A percentile compares a stretch with the other conserved stretches of the same genome.
Conservation (phyloP, 1,140 invertebrate genomes). For the Plodia interpunctella region DNA sequence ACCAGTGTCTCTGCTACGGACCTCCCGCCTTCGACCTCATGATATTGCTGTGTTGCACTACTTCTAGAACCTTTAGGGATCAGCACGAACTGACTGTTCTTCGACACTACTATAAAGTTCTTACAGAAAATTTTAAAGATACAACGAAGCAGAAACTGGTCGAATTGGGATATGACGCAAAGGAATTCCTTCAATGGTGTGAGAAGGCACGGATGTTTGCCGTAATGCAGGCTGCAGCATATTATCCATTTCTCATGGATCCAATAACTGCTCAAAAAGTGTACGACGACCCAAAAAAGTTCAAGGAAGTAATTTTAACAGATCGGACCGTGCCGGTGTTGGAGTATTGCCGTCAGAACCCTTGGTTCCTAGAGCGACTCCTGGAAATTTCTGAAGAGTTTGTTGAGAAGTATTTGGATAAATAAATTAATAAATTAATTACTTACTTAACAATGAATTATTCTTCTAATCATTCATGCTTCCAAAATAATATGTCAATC, state of each 20-base stretch:
- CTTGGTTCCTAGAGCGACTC: conserved; percentile 31
- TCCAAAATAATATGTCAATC: too few relatives aligned
- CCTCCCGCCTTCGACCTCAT: conserved; percentile 71
- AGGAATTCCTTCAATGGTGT: conserved; percentile 37
- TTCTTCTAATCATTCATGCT: too few relatives aligned
- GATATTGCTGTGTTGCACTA: conserved; percentile 56
- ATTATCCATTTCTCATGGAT: conserved; percentile 49
- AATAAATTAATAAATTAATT: too few relatives aligned
- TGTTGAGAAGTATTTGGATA: conserved; percentile 25
- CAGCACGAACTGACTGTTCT: conserved; percentile 41
- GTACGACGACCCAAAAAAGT: conserved; percentile 51
- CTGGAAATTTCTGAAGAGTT: conserved; percentile 49
- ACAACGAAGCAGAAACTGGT: conserved; percentile 30
- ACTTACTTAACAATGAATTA: too few relatives aligned
- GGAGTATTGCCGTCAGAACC: conserved; percentile 24
- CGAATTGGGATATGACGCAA: conserved; percentile 31
- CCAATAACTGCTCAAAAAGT: conserved; percentile 31
- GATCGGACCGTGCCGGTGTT: conserved; percentile 50
- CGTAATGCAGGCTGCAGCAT: conserved; percentile 29
- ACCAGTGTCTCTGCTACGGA: conserved; percentile 58
- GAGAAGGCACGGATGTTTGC: conserved; percentile 41
- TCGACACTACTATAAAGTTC: conserved; percentile 51
- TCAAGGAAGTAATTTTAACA: conserved; percentile 28
- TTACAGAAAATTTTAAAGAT: conserved; percentile 38
- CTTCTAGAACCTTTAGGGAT: conserved; percentile 48